Evolutionary conservation across 2,113 vertebrate species (phyloP), one percentile per base, ranked within the genome.

Genomic region (Chloroceryle aenea): DNA sequence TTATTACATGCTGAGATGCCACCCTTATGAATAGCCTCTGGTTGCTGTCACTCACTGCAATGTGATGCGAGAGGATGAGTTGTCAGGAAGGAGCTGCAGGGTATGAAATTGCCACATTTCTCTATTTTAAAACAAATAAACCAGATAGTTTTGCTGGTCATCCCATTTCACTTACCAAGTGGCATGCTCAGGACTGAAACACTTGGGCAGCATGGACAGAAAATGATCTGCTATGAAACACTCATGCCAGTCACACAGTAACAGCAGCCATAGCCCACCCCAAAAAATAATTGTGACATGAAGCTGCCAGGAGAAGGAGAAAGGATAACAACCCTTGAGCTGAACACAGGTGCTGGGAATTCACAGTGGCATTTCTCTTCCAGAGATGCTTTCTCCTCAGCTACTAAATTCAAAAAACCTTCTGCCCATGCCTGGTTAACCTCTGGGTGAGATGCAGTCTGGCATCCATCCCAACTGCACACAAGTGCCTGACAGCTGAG

Each of bases 1-100:
- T 98, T 97, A 98, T 98, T 96, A 98, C 98, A 96, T 94, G 94
- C 62, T 67, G 97, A 98, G 97, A 94, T 97, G 96, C 97, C 97
- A 95, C 97, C 87, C 94, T 97, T 97, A 96, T 97, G 95, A 97
- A 97, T 95, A 97, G 96, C 97, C 98, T 95, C 96, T 55, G 96
- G 98, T 98, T 96, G 97, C 98, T 98, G 97, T 98, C 98, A 97
- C 94, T 98, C 98, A 97, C 94, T 43, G 75, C 78, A 87, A 38
- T 47, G 66, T 89, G 97, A 97, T 91, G 96, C 53, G 2, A 76
- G 95, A 78, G 53, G 95, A 95, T 55, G 80, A 89, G 89, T 58
- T 97, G 96, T 92, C 96, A 97, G 77, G 53, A 93, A 83, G 88
- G 76, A 82, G 47, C 94, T 34, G 47, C 81, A 67, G 85, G 87